These are phyloP conservation scores for Drosophila lini DNA, from an alignment of 1,140 invertebrate species.

Conservation along the genomic window DNA sequence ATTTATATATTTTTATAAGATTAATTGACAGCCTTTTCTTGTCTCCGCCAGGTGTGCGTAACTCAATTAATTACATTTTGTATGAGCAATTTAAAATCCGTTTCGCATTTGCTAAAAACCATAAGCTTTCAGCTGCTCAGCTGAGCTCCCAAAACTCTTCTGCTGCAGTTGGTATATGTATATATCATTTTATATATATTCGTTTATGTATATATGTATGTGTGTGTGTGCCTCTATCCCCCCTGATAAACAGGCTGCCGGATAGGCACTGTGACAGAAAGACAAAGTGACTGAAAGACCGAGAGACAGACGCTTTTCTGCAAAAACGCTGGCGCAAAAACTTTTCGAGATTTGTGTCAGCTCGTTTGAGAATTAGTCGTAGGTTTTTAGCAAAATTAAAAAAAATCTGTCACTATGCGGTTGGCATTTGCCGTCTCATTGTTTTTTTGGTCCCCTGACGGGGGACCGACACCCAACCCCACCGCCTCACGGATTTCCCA, in stretches of 20 bases:
- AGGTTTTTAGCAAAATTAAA: conserved; percentile 82
- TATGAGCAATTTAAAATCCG: conserved; percentile 15
- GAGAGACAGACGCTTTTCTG: conserved; percentile 38
- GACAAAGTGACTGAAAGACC: conserved; percentile 35
- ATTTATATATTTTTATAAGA: conserved; percentile 3
- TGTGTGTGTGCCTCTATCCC: background rate
- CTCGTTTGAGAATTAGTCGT: conserved; percentile 82
- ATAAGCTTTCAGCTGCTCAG: conserved; percentile 25
- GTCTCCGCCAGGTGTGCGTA: conserved; percentile 8
- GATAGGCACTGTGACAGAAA: conserved; percentile 45
- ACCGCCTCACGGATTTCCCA: background rate
- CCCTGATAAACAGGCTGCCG: conserved; percentile 24
- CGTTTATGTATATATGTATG: background rate
- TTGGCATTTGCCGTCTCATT: conserved; percentile 75
- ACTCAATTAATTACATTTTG: conserved; percentile 12
- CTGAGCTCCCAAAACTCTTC: conserved; percentile 19
- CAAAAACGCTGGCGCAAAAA: conserved; percentile 73
- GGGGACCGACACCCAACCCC: background rate
- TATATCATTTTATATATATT: conserved; percentile 1
- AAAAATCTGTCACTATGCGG: conserved; percentile 72
- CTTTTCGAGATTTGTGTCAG: conserved; percentile 79
- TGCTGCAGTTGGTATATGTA: conserved; percentile 11
- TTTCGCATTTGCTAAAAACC: conserved; percentile 8
- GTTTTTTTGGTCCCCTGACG: conserved; percentile 57
- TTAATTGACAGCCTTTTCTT: background rate